Base-by-base conservation (phyloP, 2,113 vertebrate genomes). In the Scomber scombrus region DNA sequence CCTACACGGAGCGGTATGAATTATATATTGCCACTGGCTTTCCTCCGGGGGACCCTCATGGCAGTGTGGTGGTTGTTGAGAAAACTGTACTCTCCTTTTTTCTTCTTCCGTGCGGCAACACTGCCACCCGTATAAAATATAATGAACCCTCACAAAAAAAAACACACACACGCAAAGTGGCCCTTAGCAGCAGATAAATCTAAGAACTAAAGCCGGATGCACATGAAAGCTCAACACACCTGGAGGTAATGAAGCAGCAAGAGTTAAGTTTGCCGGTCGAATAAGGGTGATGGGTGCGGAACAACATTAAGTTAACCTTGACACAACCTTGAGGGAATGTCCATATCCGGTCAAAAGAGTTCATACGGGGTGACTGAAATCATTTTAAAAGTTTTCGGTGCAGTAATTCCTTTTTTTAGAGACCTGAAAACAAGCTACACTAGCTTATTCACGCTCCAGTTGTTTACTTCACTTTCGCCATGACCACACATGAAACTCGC, bases 401-500 rank as follows among this genome's bases (percentile, higher is more conserved):
- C n/a, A n/a, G 9, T 0, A 5, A 3, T 45, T 16, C 12, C 55
- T 5, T 12, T 78, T 66, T 80, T 80, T n/a, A 77, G 75, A 46
- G 4, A 62, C 12, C 18, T 43, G 56, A 81, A 90, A 87, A 86
- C 60, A 86, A 70, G 74, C 18, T 9, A 88, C 88, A 88, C 73
- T 87, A 64, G 75, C 55, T 71, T 68, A 78, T 84, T 91, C 78
- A 91, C 31, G 11, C 61, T 5, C n/a, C 9, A 13, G n/a, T 34
- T 85, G 76, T 89, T 89, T 75, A 83, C 87, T 50, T 26, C 63
- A 18, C 61, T 52, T 78, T 61, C 0, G 3, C 19, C 57, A 0
- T 11, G n/a, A 84, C 71, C 89, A 80, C 88, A 87, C 86, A 68
- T 64, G 78, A 82, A 84, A 78, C 75, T 45, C 31, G 52, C n/a